phyloP scores from a whole-genome alignment of 2,113 vertebrate genomes.

The rabbit (Oryctolagus cuniculus) region DNA sequence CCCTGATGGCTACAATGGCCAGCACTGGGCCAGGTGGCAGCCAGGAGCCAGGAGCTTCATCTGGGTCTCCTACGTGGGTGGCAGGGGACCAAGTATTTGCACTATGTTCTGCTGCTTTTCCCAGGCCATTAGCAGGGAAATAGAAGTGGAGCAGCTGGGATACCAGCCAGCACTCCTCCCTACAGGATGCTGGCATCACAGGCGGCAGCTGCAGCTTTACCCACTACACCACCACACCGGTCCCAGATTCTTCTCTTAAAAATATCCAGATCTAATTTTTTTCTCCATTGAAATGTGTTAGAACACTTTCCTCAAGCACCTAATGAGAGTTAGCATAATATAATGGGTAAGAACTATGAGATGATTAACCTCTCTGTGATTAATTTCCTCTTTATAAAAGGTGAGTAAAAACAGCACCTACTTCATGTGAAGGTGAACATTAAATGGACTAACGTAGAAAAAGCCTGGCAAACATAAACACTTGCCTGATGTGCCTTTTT shows the following conservation, averaged over 20 bases:
- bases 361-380: not conserved
- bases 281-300: not conserved
- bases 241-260: not conserved
- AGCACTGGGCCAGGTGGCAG: too few relatives aligned
- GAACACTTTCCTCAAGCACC: not conserved
- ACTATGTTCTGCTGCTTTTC: too few relatives aligned
- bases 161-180: too few relatives aligned
- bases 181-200: too few relatives aligned
- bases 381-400: not conserved
- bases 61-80: too few relatives aligned
- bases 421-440: not conserved
- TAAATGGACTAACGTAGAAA: not conserved
- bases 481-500: not conserved
- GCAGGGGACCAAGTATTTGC: too few relatives aligned
- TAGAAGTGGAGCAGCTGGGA: too few relatives aligned
- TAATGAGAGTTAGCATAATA: not conserved
- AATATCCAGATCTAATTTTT: not conserved
- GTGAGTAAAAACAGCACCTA: not conserved
- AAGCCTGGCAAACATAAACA: constrained; percentile 11
- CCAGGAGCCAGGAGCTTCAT: too few relatives aligned
- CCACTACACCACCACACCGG: too few relatives aligned
- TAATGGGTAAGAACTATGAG: not conserved
- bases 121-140: too few relatives aligned
- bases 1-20: too few relatives aligned
- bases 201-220: too few relatives aligned